phyloP scores from a whole-genome alignment of 2,797 vertebrate species.

The Myiotriccus ornatus region DNA sequence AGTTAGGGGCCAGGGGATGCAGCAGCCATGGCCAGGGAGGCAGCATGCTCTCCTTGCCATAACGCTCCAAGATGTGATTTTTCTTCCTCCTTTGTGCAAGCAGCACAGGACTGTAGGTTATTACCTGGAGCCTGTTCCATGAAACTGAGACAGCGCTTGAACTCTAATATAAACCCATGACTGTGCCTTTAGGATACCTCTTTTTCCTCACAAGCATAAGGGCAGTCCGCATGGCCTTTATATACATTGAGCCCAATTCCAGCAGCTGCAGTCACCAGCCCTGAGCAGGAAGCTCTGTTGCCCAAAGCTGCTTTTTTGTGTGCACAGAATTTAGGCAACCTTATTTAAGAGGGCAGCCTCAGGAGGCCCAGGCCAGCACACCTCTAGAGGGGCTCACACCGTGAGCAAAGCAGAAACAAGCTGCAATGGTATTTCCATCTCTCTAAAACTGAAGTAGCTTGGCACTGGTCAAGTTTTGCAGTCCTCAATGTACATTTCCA shows the following conservation, averaged over 20 bases:
- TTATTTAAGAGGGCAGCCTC: not conserved
- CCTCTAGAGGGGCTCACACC: not conserved
- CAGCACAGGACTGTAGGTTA: not conserved
- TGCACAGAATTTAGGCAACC: fast-evolving
- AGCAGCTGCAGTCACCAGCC: fast-evolving
- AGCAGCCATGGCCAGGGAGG: not conserved
- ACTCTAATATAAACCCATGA: not conserved
- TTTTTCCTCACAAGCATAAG: not conserved
- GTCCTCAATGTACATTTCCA: not conserved
- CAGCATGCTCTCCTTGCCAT: fast-evolving
- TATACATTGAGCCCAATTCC: fast-evolving
- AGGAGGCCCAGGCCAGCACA: not conserved
- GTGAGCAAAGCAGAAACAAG: not conserved
- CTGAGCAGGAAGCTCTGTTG: not conserved
- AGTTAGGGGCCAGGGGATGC: fast-evolving
- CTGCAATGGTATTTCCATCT: fast-evolving
- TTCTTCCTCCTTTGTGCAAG: fast-evolving
- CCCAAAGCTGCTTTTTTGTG: not conserved
- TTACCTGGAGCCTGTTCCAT: not conserved
- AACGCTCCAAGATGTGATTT: fast-evolving
- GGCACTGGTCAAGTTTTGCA: fast-evolving
- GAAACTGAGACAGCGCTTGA: not conserved
- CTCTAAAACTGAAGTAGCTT: not conserved
- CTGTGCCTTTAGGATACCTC: not conserved
- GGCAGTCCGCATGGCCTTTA: fast-evolving